A percentile compares a stretch with the other conserved stretches of the same genome.
phyloP scores from a whole-genome alignment of 2,797 vertebrate species.

The Ataeniobius toweri region DNA sequence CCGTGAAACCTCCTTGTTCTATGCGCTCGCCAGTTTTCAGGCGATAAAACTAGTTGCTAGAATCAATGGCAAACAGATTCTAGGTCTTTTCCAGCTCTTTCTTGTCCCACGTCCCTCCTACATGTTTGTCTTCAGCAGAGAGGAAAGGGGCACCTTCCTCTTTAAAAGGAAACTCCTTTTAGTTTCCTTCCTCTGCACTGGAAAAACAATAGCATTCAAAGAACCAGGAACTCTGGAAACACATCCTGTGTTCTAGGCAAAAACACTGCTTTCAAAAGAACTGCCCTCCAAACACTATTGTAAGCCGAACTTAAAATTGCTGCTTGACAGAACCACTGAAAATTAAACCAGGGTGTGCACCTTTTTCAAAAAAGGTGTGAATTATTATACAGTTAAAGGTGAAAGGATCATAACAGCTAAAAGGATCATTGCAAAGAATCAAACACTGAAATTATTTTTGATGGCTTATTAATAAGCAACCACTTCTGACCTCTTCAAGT shows the following conservation, averaged over 20 bases:
- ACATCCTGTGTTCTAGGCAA: slow-evolving; percentile 83
- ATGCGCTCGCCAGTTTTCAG: slow-evolving; percentile 24
- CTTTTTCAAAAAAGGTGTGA: background rate
- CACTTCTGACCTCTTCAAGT: background rate
- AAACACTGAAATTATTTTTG: background rate
- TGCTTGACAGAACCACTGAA: background rate
- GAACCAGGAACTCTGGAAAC: slow-evolving; percentile 72
- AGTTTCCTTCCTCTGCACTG: slow-evolving; percentile 81
- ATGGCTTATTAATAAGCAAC: background rate
- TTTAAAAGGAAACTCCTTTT: slow-evolving; percentile 83
- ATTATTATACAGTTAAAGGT: background rate
- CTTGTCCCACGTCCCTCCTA: slow-evolving; percentile 58
- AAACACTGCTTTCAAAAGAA: slow-evolving; percentile 46
- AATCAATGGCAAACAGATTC: slow-evolving; percentile 19
- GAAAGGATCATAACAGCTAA: background rate
- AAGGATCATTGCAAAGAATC: background rate
- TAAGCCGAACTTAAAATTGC: slow-evolving; percentile 1
- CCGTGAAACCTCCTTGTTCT: slow-evolving; percentile 27
- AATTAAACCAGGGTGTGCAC: background rate
- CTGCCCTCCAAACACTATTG: background rate
- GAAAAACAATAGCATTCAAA: slow-evolving; percentile 77
- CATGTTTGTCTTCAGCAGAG: slow-evolving; percentile 80
- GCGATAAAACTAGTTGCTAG: slow-evolving; percentile 4
- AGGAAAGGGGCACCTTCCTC: slow-evolving; percentile 78
- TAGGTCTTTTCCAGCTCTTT: slow-evolving; percentile 40